Evolutionary conservation across 2,113 vertebrate species (phyloP).

Genomic region (Nestor notabilis): DNA sequence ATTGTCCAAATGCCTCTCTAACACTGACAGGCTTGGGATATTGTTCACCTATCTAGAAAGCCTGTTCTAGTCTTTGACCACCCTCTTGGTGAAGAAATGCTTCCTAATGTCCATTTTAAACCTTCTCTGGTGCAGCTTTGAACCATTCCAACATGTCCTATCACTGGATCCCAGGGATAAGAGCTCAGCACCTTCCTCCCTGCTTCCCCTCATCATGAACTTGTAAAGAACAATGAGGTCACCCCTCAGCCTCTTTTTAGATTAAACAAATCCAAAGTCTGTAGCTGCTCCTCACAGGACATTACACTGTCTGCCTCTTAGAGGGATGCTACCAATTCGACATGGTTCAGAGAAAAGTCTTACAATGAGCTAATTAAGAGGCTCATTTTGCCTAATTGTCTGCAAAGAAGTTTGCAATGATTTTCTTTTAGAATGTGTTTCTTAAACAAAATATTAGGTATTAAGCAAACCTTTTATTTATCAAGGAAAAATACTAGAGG

Average conservation of each 20-base stretch:
- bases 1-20: neutral
- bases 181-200: neutral
- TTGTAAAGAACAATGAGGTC: neutral
- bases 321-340: neutral
- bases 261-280: neutral
- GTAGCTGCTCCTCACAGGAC: neutral
- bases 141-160: neutral
- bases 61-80: neutral
- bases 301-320: neutral
- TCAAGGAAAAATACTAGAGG: neutral
- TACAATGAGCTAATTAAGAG: neutral
- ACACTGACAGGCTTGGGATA: neutral
- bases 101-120: neutral
- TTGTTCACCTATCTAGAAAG: neutral
- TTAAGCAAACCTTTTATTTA: neutral
- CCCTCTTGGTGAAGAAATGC: neutral
- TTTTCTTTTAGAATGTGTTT: neutral
- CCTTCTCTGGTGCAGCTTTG: neutral
- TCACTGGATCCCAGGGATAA: fast-evolving
- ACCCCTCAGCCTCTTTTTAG: neutral
- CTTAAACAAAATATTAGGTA: neutral
- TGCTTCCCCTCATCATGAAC: neutral
- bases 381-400: neutral
- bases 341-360: neutral
- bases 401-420: neutral